Percentiles rank a stretch among this genome's conserved stretches.
These are phyloP conservation scores for Sclerodermus sp. DNA, from an alignment of 2,888 invertebrate species.

Conservation along the genomic window DNA sequence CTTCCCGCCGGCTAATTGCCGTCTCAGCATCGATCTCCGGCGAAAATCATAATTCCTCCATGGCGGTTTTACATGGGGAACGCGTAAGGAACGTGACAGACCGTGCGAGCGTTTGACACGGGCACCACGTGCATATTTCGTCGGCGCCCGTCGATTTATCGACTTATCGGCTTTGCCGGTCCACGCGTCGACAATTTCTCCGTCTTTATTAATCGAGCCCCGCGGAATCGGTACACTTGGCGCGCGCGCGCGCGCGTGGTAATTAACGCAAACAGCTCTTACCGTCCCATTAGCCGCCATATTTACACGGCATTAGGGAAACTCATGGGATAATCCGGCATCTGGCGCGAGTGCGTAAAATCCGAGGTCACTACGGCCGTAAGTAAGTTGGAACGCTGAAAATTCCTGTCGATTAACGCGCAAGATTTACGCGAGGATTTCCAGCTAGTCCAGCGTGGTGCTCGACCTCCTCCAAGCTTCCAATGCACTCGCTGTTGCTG, in stretches of 20 bases:
- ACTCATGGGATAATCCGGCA: no score
- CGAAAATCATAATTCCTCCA: constrained; percentile 25
- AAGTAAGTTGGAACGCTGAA: neutral
- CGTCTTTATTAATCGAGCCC: no score
- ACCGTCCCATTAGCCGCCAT: neutral
- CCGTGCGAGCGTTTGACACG: no score
- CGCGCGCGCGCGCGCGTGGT: neutral
- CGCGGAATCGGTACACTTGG: no score
- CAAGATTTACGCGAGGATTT: neutral
- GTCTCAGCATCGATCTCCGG: constrained; percentile 28
- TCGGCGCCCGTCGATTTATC: neutral
- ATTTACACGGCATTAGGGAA: neutral
- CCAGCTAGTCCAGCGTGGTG: neutral
- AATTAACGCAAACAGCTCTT: neutral
- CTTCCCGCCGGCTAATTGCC: constrained; percentile 34
- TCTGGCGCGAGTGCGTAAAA: neutral
- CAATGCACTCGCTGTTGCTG: neutral
- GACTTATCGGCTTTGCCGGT: neutral
- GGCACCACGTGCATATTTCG: neutral
- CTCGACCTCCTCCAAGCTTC: no score
- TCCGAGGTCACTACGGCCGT: neutral
- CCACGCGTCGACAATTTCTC: neutral
- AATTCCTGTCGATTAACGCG: neutral
- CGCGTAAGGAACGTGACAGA: no score
- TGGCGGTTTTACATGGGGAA: no score